A percentile compares a stretch with the other conserved stretches of the same genome.
These are phyloP conservation scores for Dicaeum eximium DNA, from an alignment of 2,113 vertebrate genomes.

Conservation along the genomic window DNA sequence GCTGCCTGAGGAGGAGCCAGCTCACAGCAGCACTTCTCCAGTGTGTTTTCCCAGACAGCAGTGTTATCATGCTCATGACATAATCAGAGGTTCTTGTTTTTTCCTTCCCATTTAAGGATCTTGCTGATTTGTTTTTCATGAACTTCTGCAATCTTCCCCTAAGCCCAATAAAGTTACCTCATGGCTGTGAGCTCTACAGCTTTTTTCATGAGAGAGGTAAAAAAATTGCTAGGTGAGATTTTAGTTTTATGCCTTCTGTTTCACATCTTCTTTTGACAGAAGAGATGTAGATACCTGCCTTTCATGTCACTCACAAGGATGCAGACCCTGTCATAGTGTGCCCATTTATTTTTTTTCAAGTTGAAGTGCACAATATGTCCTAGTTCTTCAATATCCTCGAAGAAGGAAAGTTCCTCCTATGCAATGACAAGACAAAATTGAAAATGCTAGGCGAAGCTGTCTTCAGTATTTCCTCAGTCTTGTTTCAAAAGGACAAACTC, in stretches of 20 bases:
- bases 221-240: neutral
- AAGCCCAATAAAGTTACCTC: neutral
- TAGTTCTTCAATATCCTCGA: neutral
- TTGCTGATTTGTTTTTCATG: neutral
- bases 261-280: neutral
- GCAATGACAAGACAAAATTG: neutral
- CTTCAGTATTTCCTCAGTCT: neutral
- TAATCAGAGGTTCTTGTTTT: neutral
- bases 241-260: neutral
- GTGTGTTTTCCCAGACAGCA: neutral
- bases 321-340: neutral
- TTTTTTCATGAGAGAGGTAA: neutral
- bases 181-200: neutral
- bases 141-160: neutral
- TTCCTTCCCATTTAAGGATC: neutral
- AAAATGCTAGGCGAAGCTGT: neutral
- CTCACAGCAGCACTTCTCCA: neutral
- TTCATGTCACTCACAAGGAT: neutral
- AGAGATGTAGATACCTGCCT: neutral
- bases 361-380: neutral
- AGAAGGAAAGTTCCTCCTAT: neutral
- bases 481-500: constrained; percentile 1
- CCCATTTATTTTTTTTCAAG: neutral
- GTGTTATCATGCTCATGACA: neutral
- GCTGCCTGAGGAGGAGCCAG: neutral